Evolutionary conservation across 2,113 vertebrate species (phyloP), one percentile per base, ranked within the genome.

Genomic region (Nesogale talazaci): DNA sequence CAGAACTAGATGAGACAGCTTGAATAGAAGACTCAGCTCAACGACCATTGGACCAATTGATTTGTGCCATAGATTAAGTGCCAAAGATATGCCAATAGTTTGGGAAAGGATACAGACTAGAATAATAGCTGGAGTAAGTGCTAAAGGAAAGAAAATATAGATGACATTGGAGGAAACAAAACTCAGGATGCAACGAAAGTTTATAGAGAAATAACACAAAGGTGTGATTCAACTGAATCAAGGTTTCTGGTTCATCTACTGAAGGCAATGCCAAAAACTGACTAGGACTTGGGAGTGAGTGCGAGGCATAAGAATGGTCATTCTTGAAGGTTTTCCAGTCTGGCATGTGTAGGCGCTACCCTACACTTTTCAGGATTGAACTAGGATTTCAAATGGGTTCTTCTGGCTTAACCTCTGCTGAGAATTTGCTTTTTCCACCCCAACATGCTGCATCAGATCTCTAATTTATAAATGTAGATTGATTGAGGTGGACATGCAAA

Each of bases 131-230:
- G 75, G 67, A 56, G 52, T 23, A 91, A 82, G 3, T 91, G 78
- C 17, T 90, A 86, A 87, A 87, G 65, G 40, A 94, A 94, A 80
- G 74, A 72, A 61, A 95, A 91, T 67, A 75, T 56, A 87, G 87
- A 83, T 93, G 90, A 94, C 77, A 86, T 10, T 84, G 67, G 70
- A 96, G 38, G 23, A 83, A 90, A 94, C 88, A 77, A 86, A 87
- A 83, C 84, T 17, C 27, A 75, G 46, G 42, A 57, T 25, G 77
- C 61, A 94, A 86, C 65, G 72, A 61, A 90, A 88, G 86, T 89
- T 90, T 75, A 94, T 57, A 77, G 36, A 89, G 78, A 95, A 95
- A 89, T 88, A 84, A 93, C 42, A 93, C 56, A 85, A 95, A 70
- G 88, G 84, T 1, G 1, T 80, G 93, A 78, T 92, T 94, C 90